phyloP scores from a whole-genome alignment of 2,113 vertebrate genomes.

The Oryzias melastigma region DNA sequence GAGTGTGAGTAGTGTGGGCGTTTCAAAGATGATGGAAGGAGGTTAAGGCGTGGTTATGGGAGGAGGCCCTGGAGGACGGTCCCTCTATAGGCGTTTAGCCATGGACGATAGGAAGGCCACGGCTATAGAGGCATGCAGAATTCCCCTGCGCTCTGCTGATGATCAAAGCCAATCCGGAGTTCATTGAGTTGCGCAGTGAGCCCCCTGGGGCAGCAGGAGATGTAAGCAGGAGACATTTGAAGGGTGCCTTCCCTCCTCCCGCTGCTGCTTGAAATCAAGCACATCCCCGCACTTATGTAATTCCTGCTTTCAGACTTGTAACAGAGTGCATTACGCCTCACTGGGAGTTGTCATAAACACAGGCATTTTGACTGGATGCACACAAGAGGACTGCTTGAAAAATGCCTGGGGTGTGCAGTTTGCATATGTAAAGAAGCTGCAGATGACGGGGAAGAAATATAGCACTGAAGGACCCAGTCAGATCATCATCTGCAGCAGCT shows the following conservation, averaged over 20 bases:
- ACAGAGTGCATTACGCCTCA: constrained; percentile 44
- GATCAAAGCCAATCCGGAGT: constrained; percentile 70
- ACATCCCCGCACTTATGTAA: constrained; percentile 63
- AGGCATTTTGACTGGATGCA: constrained; percentile 12
- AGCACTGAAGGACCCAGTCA: constrained; percentile 1
- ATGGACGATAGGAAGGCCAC: constrained; percentile 42
- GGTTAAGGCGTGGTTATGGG: constrained; percentile 16
- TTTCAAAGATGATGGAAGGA: constrained; percentile 10
- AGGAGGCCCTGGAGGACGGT: constrained; percentile 29
- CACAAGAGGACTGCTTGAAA: not conserved
- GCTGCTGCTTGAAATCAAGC: constrained; percentile 40
- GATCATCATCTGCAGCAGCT: constrained; percentile 3
- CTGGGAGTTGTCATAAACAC: constrained; percentile 34
- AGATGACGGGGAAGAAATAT: not conserved
- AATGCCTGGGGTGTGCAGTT: constrained; percentile 11
- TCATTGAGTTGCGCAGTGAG: constrained; percentile 42
- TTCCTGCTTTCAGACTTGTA: constrained; percentile 49
- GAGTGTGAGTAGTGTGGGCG: constrained; percentile 13
- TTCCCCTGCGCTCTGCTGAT: constrained; percentile 28
- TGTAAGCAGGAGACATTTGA: constrained; percentile 60
- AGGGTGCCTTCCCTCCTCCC: constrained; percentile 47
- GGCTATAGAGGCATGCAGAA: constrained; percentile 45
- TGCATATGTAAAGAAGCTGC: constrained; percentile 8
- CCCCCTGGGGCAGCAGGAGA: constrained; percentile 39
- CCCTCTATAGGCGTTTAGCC: constrained; percentile 44